Base-by-base conservation (phyloP, 2,797 vertebrate species). In the Danionella dracula region DNA sequence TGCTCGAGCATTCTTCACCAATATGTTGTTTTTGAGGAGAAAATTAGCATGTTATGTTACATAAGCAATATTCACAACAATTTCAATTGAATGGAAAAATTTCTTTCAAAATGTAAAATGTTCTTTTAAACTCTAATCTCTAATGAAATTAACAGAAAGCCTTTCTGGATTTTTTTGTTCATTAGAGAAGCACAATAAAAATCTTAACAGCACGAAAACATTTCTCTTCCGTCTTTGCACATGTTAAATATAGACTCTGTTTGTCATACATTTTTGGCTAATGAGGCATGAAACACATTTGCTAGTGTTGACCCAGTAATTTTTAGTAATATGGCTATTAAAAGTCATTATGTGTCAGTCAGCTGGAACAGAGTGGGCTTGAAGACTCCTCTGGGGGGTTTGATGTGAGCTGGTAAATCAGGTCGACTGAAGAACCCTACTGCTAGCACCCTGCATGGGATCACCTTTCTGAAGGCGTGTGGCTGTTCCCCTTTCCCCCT, bases 321-420 rank as follows among this genome's bases (percentile, higher is more conserved):
- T 78, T 76, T 76, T 77, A 77, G 44, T 74, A 82, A 76, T 76
- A 79, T 71, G 77, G 70, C 70, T 72, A 78, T 78, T 76, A 78
- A 81, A 82, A 80, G 71, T 66, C 71, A 77, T 78, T 77, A 78
- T 70, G 54, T 72, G 54, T 72, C 74, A 70, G 76, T 83, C 73
- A 75, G 68, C 46, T 49, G 54, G 74, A 82, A 73, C 56, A 66
- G 53, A 72, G 68, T 78, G 46, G 46, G 66, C 62, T 67, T 50
- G 44, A 32, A 16, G 4, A 41, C 13, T 70, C 72, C 49, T 70
- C 44, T 72, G 74, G 49, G 45, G 51, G 54, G 74, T 63, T 51
- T 8, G 54, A 53, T 63, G 59, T 54, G 34, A 50, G 2, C 19
- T 41, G 7, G 56, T 70, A 71, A 68, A 63, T 58, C 56, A 77